Conservation (phyloP, 2,888 invertebrate genomes). For the Agonopterix alstromeriana region DNA sequence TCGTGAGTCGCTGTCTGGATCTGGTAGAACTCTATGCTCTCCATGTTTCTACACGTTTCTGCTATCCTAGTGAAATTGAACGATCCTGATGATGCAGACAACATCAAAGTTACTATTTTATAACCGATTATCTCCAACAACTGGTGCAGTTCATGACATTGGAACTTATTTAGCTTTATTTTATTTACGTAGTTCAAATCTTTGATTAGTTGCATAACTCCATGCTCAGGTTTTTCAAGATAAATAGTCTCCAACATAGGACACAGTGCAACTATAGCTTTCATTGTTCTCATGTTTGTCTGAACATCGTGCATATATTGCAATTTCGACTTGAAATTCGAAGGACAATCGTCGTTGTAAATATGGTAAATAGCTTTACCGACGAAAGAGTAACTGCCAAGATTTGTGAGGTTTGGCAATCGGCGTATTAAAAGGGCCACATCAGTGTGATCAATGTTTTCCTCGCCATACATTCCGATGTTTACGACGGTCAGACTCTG, state of each 20-base stretch:
- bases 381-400: constrained; percentile 82
- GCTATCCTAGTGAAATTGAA: constrained; percentile 78
- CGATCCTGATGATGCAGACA: constrained; percentile 75
- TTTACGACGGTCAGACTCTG: constrained; percentile 78
- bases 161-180: constrained; percentile 79
- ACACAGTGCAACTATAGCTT: constrained; percentile 78
- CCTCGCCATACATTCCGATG: constrained; percentile 83
- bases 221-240: constrained; percentile 78
- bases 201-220: constrained; percentile 68
- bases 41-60: constrained; percentile 76
- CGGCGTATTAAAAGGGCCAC: constrained; percentile 79
- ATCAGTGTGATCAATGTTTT: constrained; percentile 80
- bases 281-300: constrained; percentile 76
- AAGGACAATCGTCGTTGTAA: constrained; percentile 67
- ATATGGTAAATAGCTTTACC: constrained; percentile 79
- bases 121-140: constrained; percentile 74
- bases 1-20: constrained; percentile 78
- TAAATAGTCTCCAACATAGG: constrained; percentile 80
- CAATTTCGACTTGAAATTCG: constrained; percentile 77
- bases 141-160: constrained; percentile 77
- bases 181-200: constrained; percentile 68
- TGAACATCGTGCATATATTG: constrained; percentile 81
- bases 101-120: constrained; percentile 73
- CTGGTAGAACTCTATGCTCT: constrained; percentile 81
- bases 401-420: constrained; percentile 79